A percentile compares a stretch with the other conserved stretches of the same genome.
These are phyloP conservation scores for Kobus ellipsiprymnus DNA, from an alignment of 2,113 vertebrate species.

Conservation along the genomic window DNA sequence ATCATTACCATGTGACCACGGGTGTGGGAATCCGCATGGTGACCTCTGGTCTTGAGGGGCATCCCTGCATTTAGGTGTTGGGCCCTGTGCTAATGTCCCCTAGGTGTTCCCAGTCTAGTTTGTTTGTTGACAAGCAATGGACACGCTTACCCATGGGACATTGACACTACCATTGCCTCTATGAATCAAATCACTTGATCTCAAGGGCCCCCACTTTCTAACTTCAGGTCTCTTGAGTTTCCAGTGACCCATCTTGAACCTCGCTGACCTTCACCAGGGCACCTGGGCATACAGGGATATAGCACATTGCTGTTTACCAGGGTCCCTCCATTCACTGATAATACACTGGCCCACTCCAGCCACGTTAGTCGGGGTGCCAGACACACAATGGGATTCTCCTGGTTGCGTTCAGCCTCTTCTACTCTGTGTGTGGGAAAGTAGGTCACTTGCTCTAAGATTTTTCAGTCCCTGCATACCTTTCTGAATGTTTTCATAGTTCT, in stretches of 20 bases:
- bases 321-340: not conserved
- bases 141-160: not conserved
- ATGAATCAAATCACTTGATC: not conserved
- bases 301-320: not conserved
- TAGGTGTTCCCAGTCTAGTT: not conserved
- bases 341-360: not conserved
- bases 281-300: accelerated
- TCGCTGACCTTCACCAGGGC: not conserved
- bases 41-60: not conserved
- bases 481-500: not conserved
- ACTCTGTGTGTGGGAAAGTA: not conserved
- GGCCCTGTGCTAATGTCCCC: no score
- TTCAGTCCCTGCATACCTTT: not conserved
- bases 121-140: not conserved
- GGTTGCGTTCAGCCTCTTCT: not conserved
- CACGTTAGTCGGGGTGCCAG: not conserved
- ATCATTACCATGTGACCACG: not conserved
- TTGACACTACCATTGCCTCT: not conserved
- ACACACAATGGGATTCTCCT: not conserved
- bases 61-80: not conserved
- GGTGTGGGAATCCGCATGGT: not conserved
- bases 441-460: not conserved
- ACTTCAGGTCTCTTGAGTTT: not conserved
- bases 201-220: not conserved
- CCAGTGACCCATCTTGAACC: not conserved